These are phyloP conservation scores for Peromyscus nudipes DNA, from an alignment of 2,797 vertebrate genomes.

Conservation along the genomic window DNA sequence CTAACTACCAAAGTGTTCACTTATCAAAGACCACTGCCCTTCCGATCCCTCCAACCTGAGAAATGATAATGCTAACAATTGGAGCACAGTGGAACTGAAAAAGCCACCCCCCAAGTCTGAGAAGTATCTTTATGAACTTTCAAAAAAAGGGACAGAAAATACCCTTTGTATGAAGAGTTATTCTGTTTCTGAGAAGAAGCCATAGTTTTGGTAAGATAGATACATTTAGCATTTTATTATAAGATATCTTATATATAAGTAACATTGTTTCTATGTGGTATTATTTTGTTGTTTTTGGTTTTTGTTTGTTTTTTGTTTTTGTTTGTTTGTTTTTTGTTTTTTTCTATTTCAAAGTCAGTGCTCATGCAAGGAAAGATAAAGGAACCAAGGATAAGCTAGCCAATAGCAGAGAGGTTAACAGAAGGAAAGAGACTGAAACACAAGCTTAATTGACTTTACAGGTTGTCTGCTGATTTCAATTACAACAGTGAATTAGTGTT, in stretches of 20 bases:
- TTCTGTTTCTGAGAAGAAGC: background rate
- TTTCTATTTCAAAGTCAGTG: background rate
- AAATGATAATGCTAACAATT: background rate
- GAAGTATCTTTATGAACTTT: background rate
- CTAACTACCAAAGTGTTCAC: background rate
- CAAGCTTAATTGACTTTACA: background rate
- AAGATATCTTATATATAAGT: background rate
- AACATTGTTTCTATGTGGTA: background rate
- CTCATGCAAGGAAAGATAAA: background rate
- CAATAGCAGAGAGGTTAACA: background rate
- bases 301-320: no score
- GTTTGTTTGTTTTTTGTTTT: no score
- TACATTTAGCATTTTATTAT: background rate
- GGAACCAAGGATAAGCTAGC: background rate
- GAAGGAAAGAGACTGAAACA: background rate
- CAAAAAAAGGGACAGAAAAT: background rate
- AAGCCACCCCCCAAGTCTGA: background rate
- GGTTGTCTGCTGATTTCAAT: background rate
- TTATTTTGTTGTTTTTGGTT: no score
- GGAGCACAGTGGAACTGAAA: background rate
- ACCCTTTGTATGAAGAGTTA: background rate
- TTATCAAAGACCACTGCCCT: background rate
- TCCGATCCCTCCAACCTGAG: background rate
- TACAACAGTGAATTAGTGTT: background rate
- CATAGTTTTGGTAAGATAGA: background rate